Evolutionary conservation across 2,888 invertebrate genomes (phyloP), one percentile per base, ranked within the genome.

Genomic region (Spodoptera picta): DNA sequence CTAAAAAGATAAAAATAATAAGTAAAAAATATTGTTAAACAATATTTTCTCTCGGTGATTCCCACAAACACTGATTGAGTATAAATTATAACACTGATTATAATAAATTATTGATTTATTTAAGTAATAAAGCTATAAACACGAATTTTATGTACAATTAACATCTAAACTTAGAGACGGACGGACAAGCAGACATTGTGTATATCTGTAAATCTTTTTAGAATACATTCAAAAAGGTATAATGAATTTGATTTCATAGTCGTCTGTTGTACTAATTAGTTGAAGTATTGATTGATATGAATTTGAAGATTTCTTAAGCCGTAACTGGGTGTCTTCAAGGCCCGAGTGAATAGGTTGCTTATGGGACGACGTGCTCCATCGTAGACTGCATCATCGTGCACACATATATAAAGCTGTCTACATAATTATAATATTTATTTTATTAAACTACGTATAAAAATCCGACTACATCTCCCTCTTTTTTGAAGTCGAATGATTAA

Each of bases 121-220:
- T 60, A 52, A 57, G 62, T 66, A 76, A 65, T 70, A 75, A 55
- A 57, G 59, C 59, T 50, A 60, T 73, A 70, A 73, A 69, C 63
- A 48, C 60, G 56, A 50, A 42, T 69, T 41, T 64, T 56, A 52
- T 42, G 42, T 68, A 60, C 73, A 69, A 75, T 76, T 73, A 70
- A 58, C 57, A 31, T 53, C 51, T 46, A 57, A 58, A 68, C 60
- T 72, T 58, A 60, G 27, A 63, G 59, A 47, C 23, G 49, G 45
- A 53, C 19, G 41, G 43, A 55, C 46, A 41, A 49, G 56, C 56
- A 6, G 48, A 65, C 55, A 24, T 42, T 52, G 48, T 45, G 44
- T 50, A 41, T 23, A n/a, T 41, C 46, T 57, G 23, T 78, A 79
- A 72, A 74, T 79, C 70, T 72, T 59, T 6, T 23, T 36, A 9